Evolutionary conservation across 2,113 vertebrate genomes (phyloP).

Genomic region (Platysteira castanea): DNA sequence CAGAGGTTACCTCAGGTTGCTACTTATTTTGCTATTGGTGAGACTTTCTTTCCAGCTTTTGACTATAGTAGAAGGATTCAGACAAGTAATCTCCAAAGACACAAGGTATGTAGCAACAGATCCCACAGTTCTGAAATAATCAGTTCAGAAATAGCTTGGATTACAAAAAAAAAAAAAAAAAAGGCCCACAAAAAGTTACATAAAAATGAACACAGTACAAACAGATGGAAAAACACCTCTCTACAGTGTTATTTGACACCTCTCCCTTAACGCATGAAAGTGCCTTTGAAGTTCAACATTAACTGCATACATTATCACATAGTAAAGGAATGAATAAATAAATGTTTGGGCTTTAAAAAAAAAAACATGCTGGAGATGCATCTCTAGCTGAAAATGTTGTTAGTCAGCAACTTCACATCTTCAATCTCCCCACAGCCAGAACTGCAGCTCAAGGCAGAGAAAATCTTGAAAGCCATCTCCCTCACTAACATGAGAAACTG

Average conservation of each 20-base stretch:
- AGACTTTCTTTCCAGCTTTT: background rate
- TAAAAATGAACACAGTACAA: background rate
- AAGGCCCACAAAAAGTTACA: background rate
- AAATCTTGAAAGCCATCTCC: background rate
- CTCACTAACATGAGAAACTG: background rate
- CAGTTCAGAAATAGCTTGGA: background rate
- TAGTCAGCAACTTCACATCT: background rate
- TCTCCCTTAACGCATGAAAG: constrained; percentile 18
- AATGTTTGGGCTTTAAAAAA: background rate
- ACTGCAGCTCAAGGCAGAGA: background rate
- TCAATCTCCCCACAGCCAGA: background rate
- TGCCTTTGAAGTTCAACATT: constrained; percentile 24
- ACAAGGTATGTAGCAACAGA: background rate
- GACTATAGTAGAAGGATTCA: background rate
- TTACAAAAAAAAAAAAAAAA: background rate
- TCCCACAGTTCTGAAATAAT: background rate
- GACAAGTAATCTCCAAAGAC: background rate
- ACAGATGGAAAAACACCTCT: constrained; percentile 18
- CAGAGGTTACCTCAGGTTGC: background rate
- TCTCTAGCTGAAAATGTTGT: background rate
- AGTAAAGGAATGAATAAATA: constrained; percentile 38
- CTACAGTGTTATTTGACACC: background rate
- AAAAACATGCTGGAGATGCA: background rate
- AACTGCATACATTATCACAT: constrained; percentile 14
- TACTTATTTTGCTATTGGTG: background rate